A percentile compares a stretch with the other conserved stretches of the same genome.
Conservation (phyloP, 2,888 invertebrate genomes). For the Agriopis aurantiaria region DNA sequence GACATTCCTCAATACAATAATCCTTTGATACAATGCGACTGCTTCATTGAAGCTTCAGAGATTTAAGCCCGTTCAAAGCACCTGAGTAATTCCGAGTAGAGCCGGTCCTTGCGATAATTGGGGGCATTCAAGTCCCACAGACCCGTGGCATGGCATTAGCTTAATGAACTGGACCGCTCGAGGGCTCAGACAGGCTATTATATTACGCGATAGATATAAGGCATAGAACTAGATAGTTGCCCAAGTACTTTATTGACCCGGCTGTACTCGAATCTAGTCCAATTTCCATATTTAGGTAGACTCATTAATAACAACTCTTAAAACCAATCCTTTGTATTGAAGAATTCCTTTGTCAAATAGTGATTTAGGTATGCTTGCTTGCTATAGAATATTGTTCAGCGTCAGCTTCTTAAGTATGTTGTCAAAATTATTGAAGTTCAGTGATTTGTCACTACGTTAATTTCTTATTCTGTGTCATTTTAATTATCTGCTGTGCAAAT, state of each 20-base stretch:
- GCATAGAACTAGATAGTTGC: slow-evolving; percentile 22
- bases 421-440: not conserved
- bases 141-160: slow-evolving; percentile 49
- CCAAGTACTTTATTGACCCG: slow-evolving; percentile 18
- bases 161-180: slow-evolving; percentile 55
- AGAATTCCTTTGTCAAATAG: not conserved
- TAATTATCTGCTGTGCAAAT: slow-evolving; percentile 45
- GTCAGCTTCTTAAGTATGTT: not conserved
- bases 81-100: slow-evolving; percentile 50
- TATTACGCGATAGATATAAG: slow-evolving; percentile 17
- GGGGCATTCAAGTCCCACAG: slow-evolving; percentile 53
- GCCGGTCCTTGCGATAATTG: slow-evolving; percentile 54
- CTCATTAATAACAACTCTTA: not conserved
- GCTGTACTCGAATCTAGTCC: slow-evolving; percentile 20
- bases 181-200: slow-evolving; percentile 24
- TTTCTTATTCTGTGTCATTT: slow-evolving; percentile 43
- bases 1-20: slow-evolving; percentile 35
- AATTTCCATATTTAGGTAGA: not conserved
- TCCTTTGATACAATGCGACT: slow-evolving; percentile 39
- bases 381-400: not conserved
- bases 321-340: not conserved
- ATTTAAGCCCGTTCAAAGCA: slow-evolving; percentile 31
- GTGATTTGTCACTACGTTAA: slow-evolving; percentile 9
- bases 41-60: slow-evolving; percentile 38
- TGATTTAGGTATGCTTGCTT: not conserved